Evolutionary conservation across 1,140 invertebrate genomes (phyloP).

Genomic region (Apis dorsata): DNA sequence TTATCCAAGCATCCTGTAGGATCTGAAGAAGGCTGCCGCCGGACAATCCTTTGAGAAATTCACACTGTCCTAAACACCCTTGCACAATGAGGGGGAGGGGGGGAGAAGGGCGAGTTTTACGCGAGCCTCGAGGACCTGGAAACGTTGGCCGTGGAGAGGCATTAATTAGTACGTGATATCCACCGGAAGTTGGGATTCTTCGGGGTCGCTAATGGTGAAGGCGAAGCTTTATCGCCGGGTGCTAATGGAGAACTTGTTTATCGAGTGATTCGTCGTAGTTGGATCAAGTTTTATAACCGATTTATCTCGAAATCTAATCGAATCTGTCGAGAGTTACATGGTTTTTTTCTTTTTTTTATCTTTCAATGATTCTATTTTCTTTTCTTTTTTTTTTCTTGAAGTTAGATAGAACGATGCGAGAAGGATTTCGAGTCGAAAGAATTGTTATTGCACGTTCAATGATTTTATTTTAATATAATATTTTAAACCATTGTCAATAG

Average conservation of each 20-base stretch:
- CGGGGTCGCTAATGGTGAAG: slow-evolving; percentile 30
- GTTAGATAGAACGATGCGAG: too few relatives aligned
- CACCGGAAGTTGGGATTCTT: slow-evolving; percentile 3
- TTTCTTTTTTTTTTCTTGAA: too few relatives aligned
- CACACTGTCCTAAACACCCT: slow-evolving; percentile 64
- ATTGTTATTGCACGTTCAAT: too few relatives aligned
- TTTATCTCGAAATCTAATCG: not conserved
- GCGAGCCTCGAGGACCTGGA: not conserved
- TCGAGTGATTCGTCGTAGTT: not conserved
- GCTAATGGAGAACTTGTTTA: slow-evolving; percentile 38
- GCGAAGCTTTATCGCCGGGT: not conserved
- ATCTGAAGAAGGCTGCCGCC: slow-evolving; percentile 63
- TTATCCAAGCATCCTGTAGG: slow-evolving; percentile 53
- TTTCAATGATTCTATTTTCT: not conserved
- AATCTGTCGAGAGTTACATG: not conserved
- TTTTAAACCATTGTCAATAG: too few relatives aligned
- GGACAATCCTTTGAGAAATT: slow-evolving; percentile 68
- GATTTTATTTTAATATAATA: too few relatives aligned
- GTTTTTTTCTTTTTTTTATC: not conserved
- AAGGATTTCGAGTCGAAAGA: too few relatives aligned
- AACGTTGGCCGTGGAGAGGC: too few relatives aligned
- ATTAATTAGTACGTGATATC: slow-evolving; percentile 33
- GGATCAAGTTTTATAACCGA: slow-evolving; percentile 5
- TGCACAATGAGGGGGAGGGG: slow-evolving; percentile 22
- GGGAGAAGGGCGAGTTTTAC: not conserved